Evolutionary conservation across 2,888 invertebrate genomes (phyloP).

Genomic region (Perdita meconis): DNA sequence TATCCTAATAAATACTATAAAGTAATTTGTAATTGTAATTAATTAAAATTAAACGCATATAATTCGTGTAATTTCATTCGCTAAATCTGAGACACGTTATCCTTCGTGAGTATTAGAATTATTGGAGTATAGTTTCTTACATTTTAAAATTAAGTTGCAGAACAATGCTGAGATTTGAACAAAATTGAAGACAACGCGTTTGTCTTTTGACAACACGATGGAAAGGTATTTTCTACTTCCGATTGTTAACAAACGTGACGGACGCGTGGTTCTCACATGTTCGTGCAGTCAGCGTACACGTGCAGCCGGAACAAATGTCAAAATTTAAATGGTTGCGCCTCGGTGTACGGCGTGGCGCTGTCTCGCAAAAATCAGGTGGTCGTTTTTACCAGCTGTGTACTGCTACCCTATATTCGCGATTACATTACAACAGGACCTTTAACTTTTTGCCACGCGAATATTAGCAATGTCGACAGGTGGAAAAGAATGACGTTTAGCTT

Average conservation of each 20-base stretch:
- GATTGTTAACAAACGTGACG: constrained; percentile 29
- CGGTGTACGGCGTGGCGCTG: constrained; percentile 66
- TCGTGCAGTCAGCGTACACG: constrained; percentile 43
- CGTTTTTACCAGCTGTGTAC: constrained; percentile 76
- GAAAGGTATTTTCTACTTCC: not conserved
- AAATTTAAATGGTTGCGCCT: constrained; percentile 80
- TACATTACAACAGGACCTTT: constrained; percentile 9
- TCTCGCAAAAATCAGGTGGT: constrained; percentile 79
- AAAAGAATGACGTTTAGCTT: not conserved
- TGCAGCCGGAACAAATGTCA: constrained; percentile 70
- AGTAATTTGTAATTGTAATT: no score
- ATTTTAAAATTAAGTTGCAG: no score
- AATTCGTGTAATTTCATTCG: not conserved
- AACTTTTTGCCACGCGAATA: not conserved
- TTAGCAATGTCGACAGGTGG: not conserved
- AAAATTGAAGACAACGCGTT: no score
- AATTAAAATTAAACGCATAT: no score
- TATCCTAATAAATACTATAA: not conserved
- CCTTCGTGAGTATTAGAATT: not conserved
- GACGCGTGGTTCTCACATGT: constrained; percentile 35
- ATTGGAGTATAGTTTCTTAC: not conserved
- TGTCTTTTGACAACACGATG: no score
- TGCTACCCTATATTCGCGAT: constrained; percentile 53
- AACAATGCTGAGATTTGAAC: no score
- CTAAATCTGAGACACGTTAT: not conserved